These are phyloP conservation scores for Umimayanthus chanpuru DNA, from an alignment of 92 coral and sea anemone genomes.

Conservation along the genomic window DNA sequence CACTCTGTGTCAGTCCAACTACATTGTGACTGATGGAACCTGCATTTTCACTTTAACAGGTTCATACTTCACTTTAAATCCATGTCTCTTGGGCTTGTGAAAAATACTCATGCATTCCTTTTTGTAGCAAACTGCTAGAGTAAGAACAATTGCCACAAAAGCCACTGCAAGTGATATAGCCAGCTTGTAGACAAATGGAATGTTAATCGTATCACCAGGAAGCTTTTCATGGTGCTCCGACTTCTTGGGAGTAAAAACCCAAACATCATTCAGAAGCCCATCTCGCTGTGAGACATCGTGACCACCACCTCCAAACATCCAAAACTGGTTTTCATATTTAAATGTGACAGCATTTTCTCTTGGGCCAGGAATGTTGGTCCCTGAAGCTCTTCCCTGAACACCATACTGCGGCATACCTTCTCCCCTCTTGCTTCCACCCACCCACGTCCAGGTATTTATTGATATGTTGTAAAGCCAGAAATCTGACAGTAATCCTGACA, in stretches of 20 bases:
- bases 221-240: constrained; percentile 52
- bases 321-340: constrained; percentile 48
- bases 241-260: constrained; percentile 52
- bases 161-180: constrained; percentile 77
- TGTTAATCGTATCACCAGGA: constrained; percentile 86
- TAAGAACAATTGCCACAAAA: constrained; percentile 65
- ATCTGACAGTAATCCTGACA: constrained; percentile 74
- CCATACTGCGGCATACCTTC: constrained; percentile 66
- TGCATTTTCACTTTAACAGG: constrained; percentile 81
- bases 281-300: constrained; percentile 57
- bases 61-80: constrained; percentile 75
- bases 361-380: constrained; percentile 76
- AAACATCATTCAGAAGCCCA: constrained; percentile 76
- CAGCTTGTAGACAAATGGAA: constrained; percentile 75
- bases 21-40: constrained; percentile 45
- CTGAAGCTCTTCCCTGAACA: constrained; percentile 48
- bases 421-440: constrained; percentile 62
- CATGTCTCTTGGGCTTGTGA: constrained; percentile 60
- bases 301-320: constrained; percentile 85
- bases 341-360: constrained; percentile 65
- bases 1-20: too few relatives aligned
- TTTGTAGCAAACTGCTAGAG: constrained; percentile 76
- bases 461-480: constrained; percentile 74
- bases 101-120: constrained; percentile 72
- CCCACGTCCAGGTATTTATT: constrained; percentile 64